Base-by-base conservation (phyloP, 2,797 vertebrate genomes). In the Pipistrellus pipistrellus region DNA sequence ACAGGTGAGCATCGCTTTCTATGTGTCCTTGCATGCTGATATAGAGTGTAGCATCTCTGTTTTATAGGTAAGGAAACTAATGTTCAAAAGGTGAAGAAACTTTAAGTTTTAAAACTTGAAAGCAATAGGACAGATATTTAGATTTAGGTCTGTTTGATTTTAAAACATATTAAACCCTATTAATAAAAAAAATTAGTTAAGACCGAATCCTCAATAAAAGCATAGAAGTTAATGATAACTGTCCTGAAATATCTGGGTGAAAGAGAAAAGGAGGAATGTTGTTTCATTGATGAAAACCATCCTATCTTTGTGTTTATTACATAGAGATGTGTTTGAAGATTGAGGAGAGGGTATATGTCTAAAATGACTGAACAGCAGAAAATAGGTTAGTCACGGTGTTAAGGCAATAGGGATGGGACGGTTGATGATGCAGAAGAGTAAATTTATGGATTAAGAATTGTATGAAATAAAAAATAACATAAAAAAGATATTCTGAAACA, bases 21-120 rank as follows among this genome's bases (percentile, higher is more conserved):
- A 8, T 66, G 23, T 38, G 4, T 2, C 8, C 18, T 71, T 41
- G 8, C 32, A 18, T 4, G 66, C 21, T 11, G 0, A 21, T 18
- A 3, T 25, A 72, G 6, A 15, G 8, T 66, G 4, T 11, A 85
- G 3, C 7, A 59, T 3, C 32, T 84, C 11, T 91, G 11, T 92
- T 59, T 76, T 68, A 53, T 30, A 68, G 76, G 13, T 32, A 9
- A 85, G 73, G 32, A 66, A 62, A n/a, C 6, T 72, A 32, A 27
- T 21, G 3, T 87, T 69, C 14, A 48, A 88, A 66, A 84, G 11
- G 17, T 62, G 83, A 88, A 80, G 2, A 14, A 71, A 35, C 10
- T 71, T 77, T 76, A 30, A 18, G 14, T 68, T 71, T 94, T 92
- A 76, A 87, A 69, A 68, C 20, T 77, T 66, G 8, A 85, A 88